Conservation (phyloP, 2,888 invertebrate genomes). For the Seira musarum region DNA sequence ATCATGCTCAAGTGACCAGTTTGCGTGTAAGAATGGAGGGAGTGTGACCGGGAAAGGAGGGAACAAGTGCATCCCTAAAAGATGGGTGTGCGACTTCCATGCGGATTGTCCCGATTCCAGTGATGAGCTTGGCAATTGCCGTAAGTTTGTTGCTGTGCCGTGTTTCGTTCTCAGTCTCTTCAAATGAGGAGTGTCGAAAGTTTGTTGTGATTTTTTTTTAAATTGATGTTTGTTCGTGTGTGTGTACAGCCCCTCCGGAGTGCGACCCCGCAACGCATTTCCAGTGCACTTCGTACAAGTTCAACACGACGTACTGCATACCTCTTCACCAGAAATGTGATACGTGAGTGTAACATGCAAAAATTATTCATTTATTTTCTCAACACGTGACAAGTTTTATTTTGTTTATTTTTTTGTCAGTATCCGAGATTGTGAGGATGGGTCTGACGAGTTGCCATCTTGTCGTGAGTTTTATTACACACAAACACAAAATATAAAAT, state of each 20-base stretch:
- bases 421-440: conserved; percentile 92
- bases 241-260: conserved; percentile 89
- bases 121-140: conserved; percentile 88
- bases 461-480: conserved; percentile 84
- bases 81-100: conserved; percentile 74
- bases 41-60: conserved; percentile 81
- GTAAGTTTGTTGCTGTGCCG: conserved; percentile 82
- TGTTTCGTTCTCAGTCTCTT: too few relatives aligned
- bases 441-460: conserved; percentile 90
- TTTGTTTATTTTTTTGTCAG: conserved; percentile 12
- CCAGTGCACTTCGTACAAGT: conserved; percentile 93
- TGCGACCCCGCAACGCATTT: conserved; percentile 90
- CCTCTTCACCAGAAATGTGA: conserved; percentile 95
- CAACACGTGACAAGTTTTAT: conserved; percentile 73
- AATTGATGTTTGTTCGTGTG: too few relatives aligned
- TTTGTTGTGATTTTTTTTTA: too few relatives aligned
- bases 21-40: conserved; percentile 79
- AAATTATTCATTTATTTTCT: not conserved
- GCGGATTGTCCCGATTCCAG: conserved; percentile 73
- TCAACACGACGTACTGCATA: conserved; percentile 96
- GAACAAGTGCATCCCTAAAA: conserved; percentile 77
- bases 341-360: conserved; percentile 72
- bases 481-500: not conserved
- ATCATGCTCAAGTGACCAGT: conserved; percentile 68
- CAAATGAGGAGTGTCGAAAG: too few relatives aligned